phyloP scores from a whole-genome alignment of 2,113 vertebrate genomes.

The Chionodraco myersi region DNA sequence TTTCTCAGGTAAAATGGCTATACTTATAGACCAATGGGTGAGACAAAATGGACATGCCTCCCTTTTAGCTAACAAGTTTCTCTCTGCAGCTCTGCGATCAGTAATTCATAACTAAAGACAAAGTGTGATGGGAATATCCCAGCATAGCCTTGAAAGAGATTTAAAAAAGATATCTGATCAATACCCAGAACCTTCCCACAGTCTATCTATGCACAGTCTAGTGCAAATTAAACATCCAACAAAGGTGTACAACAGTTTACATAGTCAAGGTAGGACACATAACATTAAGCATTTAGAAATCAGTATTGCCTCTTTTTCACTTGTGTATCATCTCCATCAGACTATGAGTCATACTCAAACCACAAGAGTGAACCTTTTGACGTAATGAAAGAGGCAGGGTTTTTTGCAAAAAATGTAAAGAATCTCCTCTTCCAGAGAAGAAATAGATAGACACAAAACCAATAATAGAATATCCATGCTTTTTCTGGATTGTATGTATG shows the following conservation, averaged over 20 bases:
- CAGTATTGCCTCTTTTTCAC: neutral
- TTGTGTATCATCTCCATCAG: constrained; percentile 2
- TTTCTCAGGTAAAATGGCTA: neutral
- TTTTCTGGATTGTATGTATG: neutral
- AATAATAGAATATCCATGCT: neutral
- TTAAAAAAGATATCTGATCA: neutral
- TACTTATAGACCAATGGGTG: neutral
- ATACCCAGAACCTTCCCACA: neutral
- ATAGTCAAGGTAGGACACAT: neutral
- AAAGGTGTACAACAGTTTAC: neutral
- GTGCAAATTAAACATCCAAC: neutral
- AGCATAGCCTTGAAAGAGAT: neutral
- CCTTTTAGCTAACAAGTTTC: constrained; percentile 31
- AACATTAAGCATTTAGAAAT: neutral
- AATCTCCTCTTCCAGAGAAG: neutral
- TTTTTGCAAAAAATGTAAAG: neutral
- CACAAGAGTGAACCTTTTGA: neutral
- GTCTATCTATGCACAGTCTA: neutral
- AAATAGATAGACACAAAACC: neutral
- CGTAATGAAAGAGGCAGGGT: constrained; percentile 6
- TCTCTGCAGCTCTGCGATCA: constrained; percentile 30
- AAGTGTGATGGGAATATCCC: constrained; percentile 24
- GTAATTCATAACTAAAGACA: constrained; percentile 52
- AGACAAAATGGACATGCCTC: neutral
- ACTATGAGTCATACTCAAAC: constrained; percentile 19